These are phyloP conservation scores for Neolamprologus ventralis DNA, from an alignment of 2,113 vertebrate species.

Conservation along the genomic window DNA sequence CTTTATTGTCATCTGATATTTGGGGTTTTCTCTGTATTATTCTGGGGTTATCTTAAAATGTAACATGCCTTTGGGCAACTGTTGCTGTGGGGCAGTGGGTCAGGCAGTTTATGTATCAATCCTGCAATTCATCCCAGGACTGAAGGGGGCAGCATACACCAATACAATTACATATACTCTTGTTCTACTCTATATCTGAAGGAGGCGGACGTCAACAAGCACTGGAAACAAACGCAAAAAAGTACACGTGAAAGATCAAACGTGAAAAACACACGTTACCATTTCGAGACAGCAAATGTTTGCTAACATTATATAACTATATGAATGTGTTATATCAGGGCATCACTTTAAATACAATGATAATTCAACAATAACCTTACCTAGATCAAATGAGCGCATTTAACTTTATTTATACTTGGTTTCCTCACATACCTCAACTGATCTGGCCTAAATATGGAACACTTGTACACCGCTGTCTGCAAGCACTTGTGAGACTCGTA, in stretches of 20 bases:
- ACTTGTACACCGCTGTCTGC: neutral
- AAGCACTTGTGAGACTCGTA: neutral
- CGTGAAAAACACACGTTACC: accelerated
- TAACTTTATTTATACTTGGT: neutral
- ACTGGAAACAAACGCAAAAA: neutral
- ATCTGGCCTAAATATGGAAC: neutral
- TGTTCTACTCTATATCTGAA: neutral
- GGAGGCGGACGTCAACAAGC: neutral
- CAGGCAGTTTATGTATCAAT: neutral
- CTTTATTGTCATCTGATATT: neutral
- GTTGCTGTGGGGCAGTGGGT: neutral
- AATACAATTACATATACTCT: neutral
- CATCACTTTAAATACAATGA: neutral
- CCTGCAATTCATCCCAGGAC: neutral
- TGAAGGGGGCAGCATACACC: neutral
- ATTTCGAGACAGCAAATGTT: neutral
- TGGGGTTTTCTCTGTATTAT: neutral
- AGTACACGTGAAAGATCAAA: neutral
- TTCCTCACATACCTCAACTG: neutral
- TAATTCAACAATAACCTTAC: neutral
- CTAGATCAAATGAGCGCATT: neutral
- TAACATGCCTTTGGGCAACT: neutral
- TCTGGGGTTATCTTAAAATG: neutral
- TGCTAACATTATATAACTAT: neutral
- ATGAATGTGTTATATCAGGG: neutral